A percentile compares a stretch with the other conserved stretches of the same genome.
These are phyloP conservation scores for Cephalopterus ornatus DNA, from an alignment of 2,113 vertebrate genomes.

Conservation along the genomic window DNA sequence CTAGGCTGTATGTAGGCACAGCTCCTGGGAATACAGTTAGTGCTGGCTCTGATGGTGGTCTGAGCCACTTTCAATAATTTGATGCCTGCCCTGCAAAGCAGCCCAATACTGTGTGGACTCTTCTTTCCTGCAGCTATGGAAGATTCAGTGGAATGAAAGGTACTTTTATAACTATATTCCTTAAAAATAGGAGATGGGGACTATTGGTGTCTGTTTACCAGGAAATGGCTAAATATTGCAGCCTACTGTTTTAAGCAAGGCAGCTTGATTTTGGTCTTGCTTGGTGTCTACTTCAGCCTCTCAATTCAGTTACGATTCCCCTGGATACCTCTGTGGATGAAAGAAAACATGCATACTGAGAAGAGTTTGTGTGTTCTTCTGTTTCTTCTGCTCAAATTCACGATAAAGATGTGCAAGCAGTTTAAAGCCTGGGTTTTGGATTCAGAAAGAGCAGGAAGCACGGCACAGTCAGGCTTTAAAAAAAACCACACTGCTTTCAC, in stretches of 20 bases:
- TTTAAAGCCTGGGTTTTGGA: neutral
- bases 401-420: neutral
- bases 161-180: neutral
- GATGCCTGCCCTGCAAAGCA: neutral
- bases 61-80: neutral
- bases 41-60: neutral
- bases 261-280: neutral
- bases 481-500: neutral
- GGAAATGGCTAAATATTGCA: neutral
- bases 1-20: neutral
- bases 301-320: neutral
- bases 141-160: neutral
- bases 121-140: neutral
- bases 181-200: neutral
- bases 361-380: neutral
- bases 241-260: neutral
- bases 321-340: neutral
- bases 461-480: neutral
- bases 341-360: neutral
- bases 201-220: neutral
- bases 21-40: fast-evolving
- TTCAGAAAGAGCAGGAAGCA: neutral
- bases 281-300: neutral
- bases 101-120: neutral
- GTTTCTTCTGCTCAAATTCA: neutral